phyloP scores from a whole-genome alignment of 1,140 invertebrate species.

The Brachionus plicatilis region DNA sequence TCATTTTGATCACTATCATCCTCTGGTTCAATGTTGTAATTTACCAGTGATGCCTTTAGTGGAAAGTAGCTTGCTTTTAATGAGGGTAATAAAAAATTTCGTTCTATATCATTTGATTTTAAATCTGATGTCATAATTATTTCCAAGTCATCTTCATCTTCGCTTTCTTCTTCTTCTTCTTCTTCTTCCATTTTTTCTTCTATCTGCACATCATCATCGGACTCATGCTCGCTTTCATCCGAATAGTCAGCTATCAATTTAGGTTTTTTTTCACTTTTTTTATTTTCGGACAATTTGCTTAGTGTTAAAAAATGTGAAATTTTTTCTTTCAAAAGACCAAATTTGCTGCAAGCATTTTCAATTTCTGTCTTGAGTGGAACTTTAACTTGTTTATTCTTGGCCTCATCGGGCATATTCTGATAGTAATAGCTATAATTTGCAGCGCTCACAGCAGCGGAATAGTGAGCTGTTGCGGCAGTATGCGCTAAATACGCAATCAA shows the following conservation, averaged over 20 bases:
- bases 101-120: neutral
- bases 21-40: neutral
- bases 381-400: neutral
- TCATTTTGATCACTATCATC: neutral
- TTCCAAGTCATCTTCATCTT: constrained; percentile 34
- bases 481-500: constrained; percentile 15
- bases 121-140: constrained; percentile 23
- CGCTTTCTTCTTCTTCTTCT: neutral
- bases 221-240: neutral
- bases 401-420: neutral
- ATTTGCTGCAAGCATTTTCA: constrained; percentile 26
- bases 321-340: constrained; percentile 15
- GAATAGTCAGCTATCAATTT: neutral
- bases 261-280: neutral
- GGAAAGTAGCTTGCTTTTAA: constrained; percentile 19
- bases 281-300: neutral
- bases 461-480: constrained; percentile 29
- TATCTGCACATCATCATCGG: neutral
- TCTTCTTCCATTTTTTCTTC: constrained; percentile 22
- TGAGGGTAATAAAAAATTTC: constrained; percentile 20
- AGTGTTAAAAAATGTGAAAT: constrained; percentile 12
- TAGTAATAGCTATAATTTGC: constrained; percentile 20
- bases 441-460: neutral
- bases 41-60: neutral
- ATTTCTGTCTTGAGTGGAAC: neutral